phyloP scores from a whole-genome alignment of 1,140 invertebrate species.

The Heliconius congener region DNA sequence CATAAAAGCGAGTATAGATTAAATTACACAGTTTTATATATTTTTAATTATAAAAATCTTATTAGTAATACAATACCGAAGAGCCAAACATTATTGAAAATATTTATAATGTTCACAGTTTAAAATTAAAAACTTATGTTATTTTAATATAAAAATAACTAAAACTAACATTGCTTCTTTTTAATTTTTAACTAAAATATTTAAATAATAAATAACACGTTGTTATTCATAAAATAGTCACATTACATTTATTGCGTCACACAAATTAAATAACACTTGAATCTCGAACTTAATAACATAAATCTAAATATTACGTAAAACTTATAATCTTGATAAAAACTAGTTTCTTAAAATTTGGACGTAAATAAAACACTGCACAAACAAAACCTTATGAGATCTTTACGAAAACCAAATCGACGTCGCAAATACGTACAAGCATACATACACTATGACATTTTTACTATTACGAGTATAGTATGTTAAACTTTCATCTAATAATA shows the following conservation, averaged over 20 bases:
- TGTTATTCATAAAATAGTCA: conserved; percentile 54
- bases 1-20: neutral
- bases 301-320: conserved; percentile 50
- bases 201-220: conserved; percentile 78
- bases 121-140: conserved; percentile 6
- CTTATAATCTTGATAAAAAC: conserved; percentile 64
- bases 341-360: conserved; percentile 73
- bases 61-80: conserved; percentile 7
- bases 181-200: conserved; percentile 46
- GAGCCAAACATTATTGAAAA: conserved; percentile 11
- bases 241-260: conserved; percentile 45
- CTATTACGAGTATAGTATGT: conserved; percentile 30
- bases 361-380: conserved; percentile 80
- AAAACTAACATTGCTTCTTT: conserved; percentile 48
- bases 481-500: conserved; percentile 73
- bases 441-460: conserved; percentile 60
- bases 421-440: conserved; percentile 65
- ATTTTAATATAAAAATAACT: conserved; percentile 33
- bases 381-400: conserved; percentile 80
- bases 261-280: conserved; percentile 47
- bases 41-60: conserved; percentile 15
- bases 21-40: conserved; percentile 10
- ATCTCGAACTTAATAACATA: conserved; percentile 52
- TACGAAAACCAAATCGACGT: conserved; percentile 78
- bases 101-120: neutral